Evolutionary conservation across 2,113 vertebrate species (phyloP).

Genomic region (Galemys pyrenaicus): DNA sequence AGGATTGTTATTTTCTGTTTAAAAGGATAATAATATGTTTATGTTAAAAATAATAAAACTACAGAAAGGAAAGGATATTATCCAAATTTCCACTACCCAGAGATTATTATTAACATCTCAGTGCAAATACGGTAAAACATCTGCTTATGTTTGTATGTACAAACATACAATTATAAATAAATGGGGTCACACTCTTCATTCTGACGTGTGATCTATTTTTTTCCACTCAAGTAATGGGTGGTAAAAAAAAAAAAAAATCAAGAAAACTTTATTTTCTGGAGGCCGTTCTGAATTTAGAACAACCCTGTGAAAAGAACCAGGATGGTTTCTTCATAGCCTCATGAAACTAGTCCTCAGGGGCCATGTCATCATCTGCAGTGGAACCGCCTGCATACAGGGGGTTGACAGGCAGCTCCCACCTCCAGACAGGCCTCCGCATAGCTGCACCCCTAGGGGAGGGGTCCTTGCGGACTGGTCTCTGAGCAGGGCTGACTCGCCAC

Average conservation of each 20-base stretch:
- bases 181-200: neutral
- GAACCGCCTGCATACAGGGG: neutral
- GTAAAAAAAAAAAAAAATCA: slow-evolving; percentile 37
- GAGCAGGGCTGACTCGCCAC: neutral
- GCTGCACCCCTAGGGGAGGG: neutral
- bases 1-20: neutral
- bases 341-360: neutral
- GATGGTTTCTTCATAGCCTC: neutral
- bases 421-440: neutral
- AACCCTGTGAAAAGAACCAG: neutral
- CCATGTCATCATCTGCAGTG: neutral
- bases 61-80: neutral
- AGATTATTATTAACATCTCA: neutral
- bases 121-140: neutral
- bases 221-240: neutral
- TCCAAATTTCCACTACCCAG: neutral
- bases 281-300: neutral
- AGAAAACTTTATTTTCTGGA: neutral
- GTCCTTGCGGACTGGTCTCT: neutral
- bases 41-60: neutral
- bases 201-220: neutral
- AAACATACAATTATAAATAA: neutral
- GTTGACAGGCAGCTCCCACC: neutral
- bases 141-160: neutral
- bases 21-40: neutral